Percentiles rank a stretch among this genome's conserved stretches.
Conservation (phyloP, 2,888 invertebrate genomes). For the Punctoribates punctum region DNA sequence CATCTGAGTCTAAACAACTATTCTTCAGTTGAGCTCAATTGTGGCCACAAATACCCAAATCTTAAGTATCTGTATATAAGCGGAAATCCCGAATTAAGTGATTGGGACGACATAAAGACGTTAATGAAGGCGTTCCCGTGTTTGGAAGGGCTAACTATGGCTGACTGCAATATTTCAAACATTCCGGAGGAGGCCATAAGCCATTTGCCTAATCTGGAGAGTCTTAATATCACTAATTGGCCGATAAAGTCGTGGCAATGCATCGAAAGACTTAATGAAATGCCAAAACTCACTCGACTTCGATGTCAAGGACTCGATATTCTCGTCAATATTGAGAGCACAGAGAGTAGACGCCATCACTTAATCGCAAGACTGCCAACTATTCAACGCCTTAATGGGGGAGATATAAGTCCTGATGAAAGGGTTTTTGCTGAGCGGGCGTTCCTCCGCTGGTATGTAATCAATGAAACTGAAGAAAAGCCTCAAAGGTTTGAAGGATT, state of each 20-base stretch:
- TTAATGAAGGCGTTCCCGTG: conserved; percentile 80
- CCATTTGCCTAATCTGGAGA: conserved; percentile 60
- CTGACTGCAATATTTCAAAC: conserved; percentile 69
- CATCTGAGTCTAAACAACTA: conserved; percentile 89
- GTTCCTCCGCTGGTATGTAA: conserved; percentile 87
- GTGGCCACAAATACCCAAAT: conserved; percentile 60
- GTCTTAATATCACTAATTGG: conserved; percentile 73
- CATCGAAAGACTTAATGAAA: conserved; percentile 76
- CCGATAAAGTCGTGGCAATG: conserved; percentile 80
- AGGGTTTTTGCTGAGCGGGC: conserved; percentile 87
- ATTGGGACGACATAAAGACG: conserved; percentile 77
- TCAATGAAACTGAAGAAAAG: conserved; percentile 59
- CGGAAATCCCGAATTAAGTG: conserved; percentile 71
- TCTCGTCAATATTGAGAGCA: conserved; percentile 63
- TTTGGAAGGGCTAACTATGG: conserved; percentile 76
- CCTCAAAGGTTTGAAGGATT: conserved; percentile 35
- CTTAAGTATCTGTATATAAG: conserved; percentile 79
- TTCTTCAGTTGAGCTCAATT: conserved; percentile 67
- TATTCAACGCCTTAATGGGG: conserved; percentile 81
- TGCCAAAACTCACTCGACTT: conserved; percentile 76
- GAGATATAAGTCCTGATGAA: conserved; percentile 78
- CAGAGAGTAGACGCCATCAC: conserved; percentile 73
- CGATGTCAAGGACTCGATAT: conserved; percentile 71
- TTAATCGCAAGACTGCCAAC: conserved; percentile 82
- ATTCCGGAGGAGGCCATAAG: conserved; percentile 52